Conservation (phyloP, 1,140 invertebrate species). For the Meloidogyne exigua region DNA sequence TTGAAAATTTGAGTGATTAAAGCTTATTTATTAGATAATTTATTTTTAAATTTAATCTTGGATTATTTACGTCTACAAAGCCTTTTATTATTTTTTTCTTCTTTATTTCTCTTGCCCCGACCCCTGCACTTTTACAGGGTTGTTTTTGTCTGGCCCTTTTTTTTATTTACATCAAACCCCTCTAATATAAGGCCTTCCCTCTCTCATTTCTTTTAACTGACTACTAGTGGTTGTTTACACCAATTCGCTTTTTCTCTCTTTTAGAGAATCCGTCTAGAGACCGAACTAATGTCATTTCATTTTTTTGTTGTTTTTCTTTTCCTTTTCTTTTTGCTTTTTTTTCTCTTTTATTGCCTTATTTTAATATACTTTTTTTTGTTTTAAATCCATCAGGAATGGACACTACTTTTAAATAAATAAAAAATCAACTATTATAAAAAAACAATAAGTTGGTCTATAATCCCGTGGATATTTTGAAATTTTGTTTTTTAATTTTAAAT, state of each 20-base stretch:
- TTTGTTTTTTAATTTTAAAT: not conserved
- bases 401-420: not conserved
- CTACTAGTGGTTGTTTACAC: not conserved
- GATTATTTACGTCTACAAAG: not conserved
- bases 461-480: too few species aligned
- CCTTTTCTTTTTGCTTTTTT: not conserved
- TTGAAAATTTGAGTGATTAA: not conserved
- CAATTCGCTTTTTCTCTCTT: not conserved
- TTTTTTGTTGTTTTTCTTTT: conserved; percentile 14
- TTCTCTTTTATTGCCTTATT: conserved; percentile 10
- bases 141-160: not conserved
- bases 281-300: not conserved
- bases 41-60: not conserved
- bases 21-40: not conserved
- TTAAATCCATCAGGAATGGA: conserved; percentile 10
- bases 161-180: not conserved
- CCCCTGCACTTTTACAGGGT: not conserved
- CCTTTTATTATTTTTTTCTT: too few species aligned
- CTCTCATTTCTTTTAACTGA: not conserved
- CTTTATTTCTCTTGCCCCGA: too few species aligned
- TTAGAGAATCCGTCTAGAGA: not conserved
- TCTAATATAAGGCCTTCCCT: not conserved
- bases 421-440: not conserved
- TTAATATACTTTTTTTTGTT: not conserved
- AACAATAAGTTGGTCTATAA: too few species aligned